Percentiles rank a stretch among this genome's conserved stretches.
Conservation (phyloP, 2,888 invertebrate species). For the Diarsia rubi region DNA sequence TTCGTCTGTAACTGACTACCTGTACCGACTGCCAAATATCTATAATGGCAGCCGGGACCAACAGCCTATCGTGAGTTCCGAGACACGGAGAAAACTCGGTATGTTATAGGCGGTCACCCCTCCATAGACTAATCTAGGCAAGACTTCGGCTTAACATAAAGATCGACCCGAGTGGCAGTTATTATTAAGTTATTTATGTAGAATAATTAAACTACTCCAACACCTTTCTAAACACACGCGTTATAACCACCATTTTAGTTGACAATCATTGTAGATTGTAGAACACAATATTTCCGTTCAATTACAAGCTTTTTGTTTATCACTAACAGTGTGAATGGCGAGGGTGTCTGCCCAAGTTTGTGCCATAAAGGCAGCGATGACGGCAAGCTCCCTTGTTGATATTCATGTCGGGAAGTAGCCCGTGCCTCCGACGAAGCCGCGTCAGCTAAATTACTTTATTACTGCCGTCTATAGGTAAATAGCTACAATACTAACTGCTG, state of each 20-base stretch:
- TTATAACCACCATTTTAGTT: neutral
- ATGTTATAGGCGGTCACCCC: too few species aligned
- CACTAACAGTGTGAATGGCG: constrained; percentile 59
- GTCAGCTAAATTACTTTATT: constrained; percentile 87
- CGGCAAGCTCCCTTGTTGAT: constrained; percentile 81
- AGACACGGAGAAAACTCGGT: too few species aligned
- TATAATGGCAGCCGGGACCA: too few species aligned
- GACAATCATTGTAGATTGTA: constrained; percentile 17
- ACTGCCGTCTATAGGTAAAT: constrained; percentile 79
- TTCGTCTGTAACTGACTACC: too few species aligned
- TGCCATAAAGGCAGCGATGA: constrained; percentile 70
- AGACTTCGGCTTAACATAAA: too few species aligned
- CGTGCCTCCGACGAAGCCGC: constrained; percentile 75
- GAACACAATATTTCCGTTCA: constrained; percentile 48
- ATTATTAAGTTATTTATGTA: too few species aligned
- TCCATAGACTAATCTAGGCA: too few species aligned
- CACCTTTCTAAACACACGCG: neutral
- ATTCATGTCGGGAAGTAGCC: constrained; percentile 80
- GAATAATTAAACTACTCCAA: too few species aligned
- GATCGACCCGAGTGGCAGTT: too few species aligned
- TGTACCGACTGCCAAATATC: too few species aligned
- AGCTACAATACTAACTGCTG: constrained; percentile 70
- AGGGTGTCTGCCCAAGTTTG: constrained; percentile 72
- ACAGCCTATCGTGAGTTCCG: too few species aligned
- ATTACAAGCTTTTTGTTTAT: constrained; percentile 64